A percentile compares a stretch with the other conserved stretches of the same genome.
Conservation (phyloP, 23 tunicate species). For the Trididemnum miniatum region DNA sequence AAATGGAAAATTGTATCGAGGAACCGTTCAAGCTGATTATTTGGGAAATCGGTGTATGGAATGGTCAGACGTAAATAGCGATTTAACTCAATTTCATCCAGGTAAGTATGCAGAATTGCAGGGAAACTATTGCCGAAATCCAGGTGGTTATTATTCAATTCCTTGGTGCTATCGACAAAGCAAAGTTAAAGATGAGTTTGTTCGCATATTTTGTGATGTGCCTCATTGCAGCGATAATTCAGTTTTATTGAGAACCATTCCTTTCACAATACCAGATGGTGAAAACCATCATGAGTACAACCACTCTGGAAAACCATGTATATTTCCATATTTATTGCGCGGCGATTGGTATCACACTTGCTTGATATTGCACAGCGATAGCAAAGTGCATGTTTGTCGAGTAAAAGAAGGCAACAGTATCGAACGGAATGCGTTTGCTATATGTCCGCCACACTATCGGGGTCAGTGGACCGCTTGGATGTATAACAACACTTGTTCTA, state of each 20-base stretch:
- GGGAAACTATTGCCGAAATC: constrained; percentile 68
- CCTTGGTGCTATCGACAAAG: constrained; percentile 74
- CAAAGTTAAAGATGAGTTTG: not conserved
- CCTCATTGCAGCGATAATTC: constrained; percentile 32
- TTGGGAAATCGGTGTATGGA: constrained; percentile 37
- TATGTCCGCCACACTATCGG: constrained; percentile 55
- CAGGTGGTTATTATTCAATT: constrained; percentile 24
- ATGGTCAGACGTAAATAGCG: constrained; percentile 29
- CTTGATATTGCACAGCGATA: not conserved
- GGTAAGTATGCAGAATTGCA: constrained; percentile 17
- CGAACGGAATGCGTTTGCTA: not conserved
- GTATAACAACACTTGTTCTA: constrained; percentile 36
- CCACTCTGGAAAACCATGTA: constrained; percentile 20
- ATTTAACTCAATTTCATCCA: constrained; percentile 30
- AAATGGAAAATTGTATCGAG: constrained; percentile 52
- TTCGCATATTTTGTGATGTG: constrained; percentile 36
- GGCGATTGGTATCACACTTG: constrained; percentile 41
- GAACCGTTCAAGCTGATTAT: constrained; percentile 25
- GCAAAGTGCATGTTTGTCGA: not conserved
- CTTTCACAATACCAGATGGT: constrained; percentile 60
- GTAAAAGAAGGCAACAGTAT: not conserved
- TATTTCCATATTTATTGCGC: constrained; percentile 33
- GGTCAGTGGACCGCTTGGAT: constrained; percentile 63
- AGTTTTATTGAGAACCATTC: constrained; percentile 23
- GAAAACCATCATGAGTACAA: not conserved